phyloP scores from a whole-genome alignment of 2,888 invertebrate species.

The Notodonta ziczac region DNA sequence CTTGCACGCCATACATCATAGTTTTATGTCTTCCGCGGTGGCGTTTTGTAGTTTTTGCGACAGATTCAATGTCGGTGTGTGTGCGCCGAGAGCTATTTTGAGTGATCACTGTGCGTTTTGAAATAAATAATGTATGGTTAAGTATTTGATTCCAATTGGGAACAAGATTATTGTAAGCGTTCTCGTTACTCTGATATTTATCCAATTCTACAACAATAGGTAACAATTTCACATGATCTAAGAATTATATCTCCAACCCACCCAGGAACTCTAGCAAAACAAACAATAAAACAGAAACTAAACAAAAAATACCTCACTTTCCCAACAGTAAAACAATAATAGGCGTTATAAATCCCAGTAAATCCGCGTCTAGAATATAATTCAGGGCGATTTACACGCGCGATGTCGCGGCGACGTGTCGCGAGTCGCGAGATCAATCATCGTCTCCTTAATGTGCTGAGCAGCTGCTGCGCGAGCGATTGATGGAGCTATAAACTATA shows the following conservation, averaged over 20 bases:
- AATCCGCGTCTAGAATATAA: slow-evolving; percentile 52
- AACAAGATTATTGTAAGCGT: too few species aligned
- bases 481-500: slow-evolving; percentile 81
- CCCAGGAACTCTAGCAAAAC: background rate
- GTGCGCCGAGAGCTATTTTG: slow-evolving; percentile 20
- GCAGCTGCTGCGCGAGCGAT: slow-evolving; percentile 77
- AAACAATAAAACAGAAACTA: slow-evolving; percentile 5
- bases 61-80: slow-evolving; percentile 11
- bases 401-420: slow-evolving; percentile 42
- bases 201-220: background rate
- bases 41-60: slow-evolving; percentile 34
- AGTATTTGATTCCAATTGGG: too few species aligned
- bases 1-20: slow-evolving; percentile 70
- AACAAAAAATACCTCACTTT: slow-evolving; percentile 3
- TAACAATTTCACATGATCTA: background rate
- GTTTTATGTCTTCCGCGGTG: slow-evolving; percentile 69
- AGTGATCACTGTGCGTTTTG: slow-evolving; percentile 5
- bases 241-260: background rate
- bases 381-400: slow-evolving; percentile 46
- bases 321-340: slow-evolving; percentile 45
- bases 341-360: slow-evolving; percentile 46
- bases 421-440: slow-evolving; percentile 72
- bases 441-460: slow-evolving; percentile 76
- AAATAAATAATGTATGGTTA: background rate
- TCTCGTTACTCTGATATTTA: too few species aligned